These are phyloP conservation scores for Anodontia alba DNA, from an alignment of 2,888 invertebrate genomes.

Conservation along the genomic window DNA sequence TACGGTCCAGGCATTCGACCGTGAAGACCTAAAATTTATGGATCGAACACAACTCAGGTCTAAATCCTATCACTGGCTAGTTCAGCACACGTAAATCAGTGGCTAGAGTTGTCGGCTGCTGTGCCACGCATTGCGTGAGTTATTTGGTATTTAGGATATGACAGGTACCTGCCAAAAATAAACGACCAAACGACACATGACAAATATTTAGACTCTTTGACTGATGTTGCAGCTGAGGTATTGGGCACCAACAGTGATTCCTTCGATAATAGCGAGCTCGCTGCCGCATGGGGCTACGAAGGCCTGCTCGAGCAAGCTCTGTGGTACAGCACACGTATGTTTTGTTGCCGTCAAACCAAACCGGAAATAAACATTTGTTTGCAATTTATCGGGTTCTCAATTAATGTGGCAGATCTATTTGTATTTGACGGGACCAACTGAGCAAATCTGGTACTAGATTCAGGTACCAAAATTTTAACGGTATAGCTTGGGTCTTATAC, in stretches of 20 bases:
- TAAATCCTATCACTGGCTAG: conserved; percentile 10
- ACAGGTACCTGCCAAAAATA: not conserved
- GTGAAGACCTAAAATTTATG: not conserved
- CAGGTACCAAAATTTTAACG: too few species aligned
- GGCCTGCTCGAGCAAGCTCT: too few species aligned
- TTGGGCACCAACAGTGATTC: not conserved
- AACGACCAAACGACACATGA: not conserved
- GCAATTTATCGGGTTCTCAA: too few species aligned
- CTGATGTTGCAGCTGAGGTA: not conserved
- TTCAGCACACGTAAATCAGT: conserved; percentile 39
- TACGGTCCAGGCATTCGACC: not conserved
- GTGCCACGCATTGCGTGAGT: conserved; percentile 36
- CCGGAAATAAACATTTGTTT: too few species aligned
- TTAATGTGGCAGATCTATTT: too few species aligned
- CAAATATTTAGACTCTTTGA: not conserved
- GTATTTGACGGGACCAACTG: too few species aligned
- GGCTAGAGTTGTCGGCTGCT: conserved; percentile 42
- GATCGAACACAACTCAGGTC: not conserved
- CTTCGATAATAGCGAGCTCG: not conserved
- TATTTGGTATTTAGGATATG: conserved; percentile 36
- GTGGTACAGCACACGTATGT: too few species aligned
- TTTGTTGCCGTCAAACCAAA: too few species aligned
- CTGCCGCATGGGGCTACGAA: too few species aligned
- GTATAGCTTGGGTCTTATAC: too few species aligned
- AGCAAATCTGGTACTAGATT: not conserved